Conservation (phyloP, 1,140 invertebrate genomes). For the Schmidtea mediterranea region DNA sequence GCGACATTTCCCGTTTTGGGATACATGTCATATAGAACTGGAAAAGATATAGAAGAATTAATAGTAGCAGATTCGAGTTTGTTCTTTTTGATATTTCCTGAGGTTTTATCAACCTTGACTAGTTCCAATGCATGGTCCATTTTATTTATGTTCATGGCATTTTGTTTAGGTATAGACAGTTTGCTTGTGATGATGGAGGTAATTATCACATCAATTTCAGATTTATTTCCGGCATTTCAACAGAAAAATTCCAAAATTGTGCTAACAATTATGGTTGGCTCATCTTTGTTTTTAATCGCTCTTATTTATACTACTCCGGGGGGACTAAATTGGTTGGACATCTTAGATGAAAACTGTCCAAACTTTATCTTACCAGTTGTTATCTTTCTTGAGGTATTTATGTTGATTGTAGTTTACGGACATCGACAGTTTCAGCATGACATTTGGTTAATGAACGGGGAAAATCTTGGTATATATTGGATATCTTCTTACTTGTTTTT, state of each 20-base stretch:
- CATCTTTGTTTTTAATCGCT: not conserved
- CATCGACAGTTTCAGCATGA: not conserved
- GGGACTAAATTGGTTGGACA: not conserved
- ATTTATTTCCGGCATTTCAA: not conserved
- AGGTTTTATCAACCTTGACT: constrained; percentile 49
- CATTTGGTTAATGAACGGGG: not conserved
- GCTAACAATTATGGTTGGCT: not conserved
- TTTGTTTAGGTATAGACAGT: constrained; percentile 23
- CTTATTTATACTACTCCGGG: not conserved
- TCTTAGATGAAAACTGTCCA: not conserved
- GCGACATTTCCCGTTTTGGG: too few species aligned
- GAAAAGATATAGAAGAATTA: not conserved
- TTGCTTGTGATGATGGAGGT: not conserved
- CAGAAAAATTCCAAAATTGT: not conserved
- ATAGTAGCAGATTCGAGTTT: constrained; percentile 12
- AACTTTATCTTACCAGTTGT: not conserved
- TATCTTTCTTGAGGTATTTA: not conserved
- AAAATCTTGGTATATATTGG: not conserved
- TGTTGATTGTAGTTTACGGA: not conserved
- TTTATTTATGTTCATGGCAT: constrained; percentile 43
- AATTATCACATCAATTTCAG: not conserved
- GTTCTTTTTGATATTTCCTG: constrained; percentile 50
- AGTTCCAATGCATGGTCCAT: constrained; percentile 52
- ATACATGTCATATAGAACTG: too few species aligned
- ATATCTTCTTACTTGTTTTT: too few species aligned